phyloP scores from a whole-genome alignment of 2,113 vertebrate genomes.

The Octodon degus region DNA sequence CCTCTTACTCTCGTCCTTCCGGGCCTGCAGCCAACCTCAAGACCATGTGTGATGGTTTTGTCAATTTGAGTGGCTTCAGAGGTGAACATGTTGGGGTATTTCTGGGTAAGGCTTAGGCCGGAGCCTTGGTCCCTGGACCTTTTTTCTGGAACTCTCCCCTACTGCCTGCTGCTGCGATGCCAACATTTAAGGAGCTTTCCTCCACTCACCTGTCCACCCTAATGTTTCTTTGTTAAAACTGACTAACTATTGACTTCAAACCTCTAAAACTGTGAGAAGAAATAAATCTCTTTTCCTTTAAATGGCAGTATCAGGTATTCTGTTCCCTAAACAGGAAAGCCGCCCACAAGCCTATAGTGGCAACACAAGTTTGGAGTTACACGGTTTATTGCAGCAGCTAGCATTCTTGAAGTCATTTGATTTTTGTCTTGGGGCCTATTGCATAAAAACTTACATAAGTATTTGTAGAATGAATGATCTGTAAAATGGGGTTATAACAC shows the following conservation, averaged over 20 bases:
- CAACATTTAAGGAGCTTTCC: background rate
- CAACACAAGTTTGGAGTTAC: background rate
- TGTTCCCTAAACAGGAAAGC: background rate
- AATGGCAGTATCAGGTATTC: background rate
- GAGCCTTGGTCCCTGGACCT: background rate
- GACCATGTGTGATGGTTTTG: background rate
- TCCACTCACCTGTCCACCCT: background rate
- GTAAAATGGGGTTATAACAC: background rate
- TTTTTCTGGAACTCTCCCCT: background rate
- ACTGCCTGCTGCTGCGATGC: background rate
- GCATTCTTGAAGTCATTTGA: background rate
- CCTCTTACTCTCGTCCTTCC: background rate
- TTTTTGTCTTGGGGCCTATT: background rate
- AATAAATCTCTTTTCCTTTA: background rate
- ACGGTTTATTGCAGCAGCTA: background rate
- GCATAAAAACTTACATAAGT: background rate
- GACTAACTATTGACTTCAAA: background rate
- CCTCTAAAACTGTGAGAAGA: background rate
- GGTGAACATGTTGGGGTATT: background rate
- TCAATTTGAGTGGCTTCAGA: background rate
- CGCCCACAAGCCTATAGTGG: background rate
- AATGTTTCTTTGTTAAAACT: background rate
- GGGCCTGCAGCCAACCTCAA: background rate
- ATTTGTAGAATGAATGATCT: background rate
- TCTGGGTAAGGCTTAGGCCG: background rate